These are phyloP conservation scores for Dallia pectoralis DNA, from an alignment of 2,797 vertebrate genomes.

Conservation along the genomic window DNA sequence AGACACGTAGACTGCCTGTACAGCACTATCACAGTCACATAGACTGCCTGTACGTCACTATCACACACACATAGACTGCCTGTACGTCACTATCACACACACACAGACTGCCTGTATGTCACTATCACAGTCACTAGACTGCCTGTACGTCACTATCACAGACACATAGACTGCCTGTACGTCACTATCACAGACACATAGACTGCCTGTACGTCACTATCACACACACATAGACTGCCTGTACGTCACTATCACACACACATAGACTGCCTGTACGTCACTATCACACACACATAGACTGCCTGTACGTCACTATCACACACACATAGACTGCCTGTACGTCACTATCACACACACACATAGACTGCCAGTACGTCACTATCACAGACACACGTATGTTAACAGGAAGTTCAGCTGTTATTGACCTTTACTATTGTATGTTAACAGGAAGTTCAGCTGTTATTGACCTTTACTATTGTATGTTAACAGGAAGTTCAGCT, in stretches of 20 bases:
- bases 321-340: too few relatives aligned
- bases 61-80: too few relatives aligned
- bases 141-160: constrained; percentile 70
- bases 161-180: too few relatives aligned
- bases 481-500: not conserved
- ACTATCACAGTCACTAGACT: too few relatives aligned
- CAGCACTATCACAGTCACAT: constrained; percentile 79
- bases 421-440: not conserved
- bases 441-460: not conserved
- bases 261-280: too few relatives aligned
- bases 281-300: constrained; percentile 81
- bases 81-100: too few relatives aligned
- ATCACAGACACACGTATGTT: too few relatives aligned
- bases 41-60: constrained; percentile 77
- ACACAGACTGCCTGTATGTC: too few relatives aligned
- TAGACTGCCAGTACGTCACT: not conserved
- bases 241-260: too few relatives aligned
- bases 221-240: too few relatives aligned
- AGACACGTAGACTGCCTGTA: constrained; percentile 50
- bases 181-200: constrained; percentile 62
- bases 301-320: constrained; percentile 70
- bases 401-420: not conserved
- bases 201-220: constrained; percentile 77
- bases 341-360: too few relatives aligned
- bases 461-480: not conserved